Evolutionary conservation across 2,113 vertebrate species (phyloP), one percentile per base, ranked within the genome.

Genomic region (Rhegmatorhina hoffmannsi): DNA sequence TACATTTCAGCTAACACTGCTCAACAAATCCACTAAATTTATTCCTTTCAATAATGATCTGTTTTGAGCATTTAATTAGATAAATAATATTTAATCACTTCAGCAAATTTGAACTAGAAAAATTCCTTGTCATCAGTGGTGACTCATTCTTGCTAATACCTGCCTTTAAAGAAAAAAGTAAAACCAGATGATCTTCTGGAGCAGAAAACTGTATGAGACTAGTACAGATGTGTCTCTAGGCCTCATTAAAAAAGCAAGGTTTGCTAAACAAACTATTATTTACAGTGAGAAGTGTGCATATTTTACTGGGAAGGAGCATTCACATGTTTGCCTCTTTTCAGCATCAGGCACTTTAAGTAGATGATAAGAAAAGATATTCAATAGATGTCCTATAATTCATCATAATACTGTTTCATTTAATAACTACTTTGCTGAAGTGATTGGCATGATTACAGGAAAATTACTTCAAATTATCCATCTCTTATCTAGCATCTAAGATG

Each of bases 381-480:
- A 97, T 97, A 97, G 98, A 97, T 98, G 97, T 98, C 97, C 97
- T 98, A 97, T 98, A 98, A 98, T 98, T 98, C 98, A 98, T 98
- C 97, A 97, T 98, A 98, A 98, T 98, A 98, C 98, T 96, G 97
- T 98, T 98, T 98, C 98, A 97, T 98, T 98, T 98, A 98, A 98
- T 98, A 98, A 98, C 97, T 98, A 98, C 98, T 98, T 98, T 98
- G 96, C 98, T 98, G 97, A 98, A 98, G 98, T 98, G 98, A 98
- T 98, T 98, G 98, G 98, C 98, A 98, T 98, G 98, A 98, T 98
- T 98, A 97, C 97, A 98, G 97, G 98, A 98, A 98, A 98, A 98
- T 98, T 98, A 98, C 98, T 98, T 98, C 98, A 98, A 98, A 98
- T 98, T 98, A 98, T 98, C 98, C 97, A 96, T 98, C 98, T 98